phyloP scores from a whole-genome alignment of 2,797 vertebrate genomes.

The Rhadinocentrus ornatus region DNA sequence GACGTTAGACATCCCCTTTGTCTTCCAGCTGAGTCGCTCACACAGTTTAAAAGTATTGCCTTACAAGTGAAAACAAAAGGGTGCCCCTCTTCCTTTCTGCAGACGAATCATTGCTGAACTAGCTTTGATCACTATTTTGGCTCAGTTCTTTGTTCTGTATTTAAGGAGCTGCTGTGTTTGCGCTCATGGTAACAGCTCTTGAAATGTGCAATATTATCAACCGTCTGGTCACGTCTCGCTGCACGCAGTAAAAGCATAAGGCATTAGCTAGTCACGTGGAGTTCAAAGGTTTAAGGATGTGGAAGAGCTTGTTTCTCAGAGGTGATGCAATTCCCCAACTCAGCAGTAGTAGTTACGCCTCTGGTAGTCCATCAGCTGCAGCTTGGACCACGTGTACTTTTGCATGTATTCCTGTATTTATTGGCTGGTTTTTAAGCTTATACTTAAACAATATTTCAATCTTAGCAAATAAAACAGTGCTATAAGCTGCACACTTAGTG shows the following conservation, averaged over 20 bases:
- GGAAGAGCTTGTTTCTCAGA: slow-evolving; percentile 1
- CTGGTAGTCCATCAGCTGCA: not conserved
- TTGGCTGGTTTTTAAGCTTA: no score
- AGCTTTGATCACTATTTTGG: slow-evolving; percentile 32
- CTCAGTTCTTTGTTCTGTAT: not conserved
- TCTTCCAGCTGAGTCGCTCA: not conserved
- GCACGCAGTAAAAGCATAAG: not conserved
- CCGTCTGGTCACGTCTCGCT: not conserved
- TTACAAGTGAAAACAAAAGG: slow-evolving; percentile 27
- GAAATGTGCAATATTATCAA: not conserved
- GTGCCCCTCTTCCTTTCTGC: slow-evolving; percentile 4
- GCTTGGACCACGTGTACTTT: not conserved
- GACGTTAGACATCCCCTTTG: slow-evolving; percentile 37
- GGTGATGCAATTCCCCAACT: not conserved
- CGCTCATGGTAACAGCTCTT: not conserved
- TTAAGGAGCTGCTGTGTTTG: not conserved
- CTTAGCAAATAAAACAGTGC: no score
- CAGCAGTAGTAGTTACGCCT: not conserved
- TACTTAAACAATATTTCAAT: no score
- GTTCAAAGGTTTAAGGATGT: not conserved
- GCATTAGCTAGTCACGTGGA: not conserved
- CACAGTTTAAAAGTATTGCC: slow-evolving; percentile 33
- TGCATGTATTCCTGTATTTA: not conserved
- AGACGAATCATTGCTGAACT: slow-evolving; percentile 4
- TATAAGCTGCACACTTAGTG: no score